Evolutionary conservation across 2,113 vertebrate genomes (phyloP).

Genomic region (Vireo altiloquus): DNA sequence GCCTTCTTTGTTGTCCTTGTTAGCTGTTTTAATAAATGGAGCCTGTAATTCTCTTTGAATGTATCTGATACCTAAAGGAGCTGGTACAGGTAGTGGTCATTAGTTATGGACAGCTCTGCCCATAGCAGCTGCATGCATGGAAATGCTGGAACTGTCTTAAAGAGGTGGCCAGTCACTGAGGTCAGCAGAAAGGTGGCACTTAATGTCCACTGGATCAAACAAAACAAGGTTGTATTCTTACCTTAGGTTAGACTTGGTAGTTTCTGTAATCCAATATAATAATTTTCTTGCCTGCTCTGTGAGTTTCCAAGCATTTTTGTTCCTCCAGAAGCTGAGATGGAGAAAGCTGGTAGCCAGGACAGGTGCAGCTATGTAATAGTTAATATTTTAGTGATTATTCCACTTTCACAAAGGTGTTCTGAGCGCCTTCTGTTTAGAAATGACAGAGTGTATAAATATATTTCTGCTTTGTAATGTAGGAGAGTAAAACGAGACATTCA

Average conservation of each 20-base stretch:
- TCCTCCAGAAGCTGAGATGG: neutral
- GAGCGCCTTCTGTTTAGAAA: neutral
- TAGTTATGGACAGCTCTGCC: neutral
- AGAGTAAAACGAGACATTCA: neutral
- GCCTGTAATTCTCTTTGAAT: neutral
- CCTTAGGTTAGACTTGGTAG: neutral
- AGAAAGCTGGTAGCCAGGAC: neutral
- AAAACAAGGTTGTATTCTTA: neutral
- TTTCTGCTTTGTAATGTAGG: neutral
- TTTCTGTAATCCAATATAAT: neutral
- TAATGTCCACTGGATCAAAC: neutral
- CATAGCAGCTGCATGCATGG: neutral
- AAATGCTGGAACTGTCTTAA: neutral
- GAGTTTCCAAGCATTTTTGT: neutral
- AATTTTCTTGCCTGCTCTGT: neutral
- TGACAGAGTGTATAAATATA: neutral
- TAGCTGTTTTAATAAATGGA: constrained; percentile 1
- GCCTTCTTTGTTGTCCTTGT: neutral
- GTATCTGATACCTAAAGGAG: neutral
- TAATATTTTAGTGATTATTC: neutral
- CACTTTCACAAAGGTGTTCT: neutral
- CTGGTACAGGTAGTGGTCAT: neutral
- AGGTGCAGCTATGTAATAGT: neutral
- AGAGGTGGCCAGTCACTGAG: neutral
- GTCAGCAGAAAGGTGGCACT: neutral